Evolutionary conservation across 2,797 vertebrate genomes (phyloP).

Genomic region (Pipistrellus nathusii): DNA sequence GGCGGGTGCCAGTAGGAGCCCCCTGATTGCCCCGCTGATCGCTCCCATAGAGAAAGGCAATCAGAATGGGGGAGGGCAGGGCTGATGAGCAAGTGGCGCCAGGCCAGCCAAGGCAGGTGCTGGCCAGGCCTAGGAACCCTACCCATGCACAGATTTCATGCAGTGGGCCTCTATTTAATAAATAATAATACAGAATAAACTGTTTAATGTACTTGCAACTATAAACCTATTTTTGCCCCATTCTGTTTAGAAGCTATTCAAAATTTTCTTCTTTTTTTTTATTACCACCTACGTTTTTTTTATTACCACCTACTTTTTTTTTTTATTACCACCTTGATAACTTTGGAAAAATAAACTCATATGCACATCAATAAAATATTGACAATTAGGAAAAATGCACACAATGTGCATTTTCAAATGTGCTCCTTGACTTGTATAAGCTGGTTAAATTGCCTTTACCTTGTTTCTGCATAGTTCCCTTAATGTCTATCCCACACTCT

Average conservation of each 20-base stretch:
- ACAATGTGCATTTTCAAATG: background rate
- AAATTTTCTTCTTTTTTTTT: background rate
- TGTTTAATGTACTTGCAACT: background rate
- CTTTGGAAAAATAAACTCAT: background rate
- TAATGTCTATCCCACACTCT: background rate
- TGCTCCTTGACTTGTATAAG: background rate
- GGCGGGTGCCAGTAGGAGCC: too few relatives aligned
- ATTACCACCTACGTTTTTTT: background rate
- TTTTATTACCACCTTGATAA: background rate
- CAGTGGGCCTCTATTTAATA: background rate
- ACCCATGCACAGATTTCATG: too few relatives aligned
- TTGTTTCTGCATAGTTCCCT: background rate
- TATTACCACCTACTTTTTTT: background rate
- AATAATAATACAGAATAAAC: background rate
- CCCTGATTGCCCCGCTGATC: too few relatives aligned
- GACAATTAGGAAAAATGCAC: background rate
- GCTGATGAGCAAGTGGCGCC: too few relatives aligned
- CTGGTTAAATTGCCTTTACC: background rate
- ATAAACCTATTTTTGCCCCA: background rate
- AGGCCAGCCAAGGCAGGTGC: too few relatives aligned
- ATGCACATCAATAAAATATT: background rate
- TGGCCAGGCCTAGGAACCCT: too few relatives aligned
- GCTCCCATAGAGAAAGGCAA: too few relatives aligned
- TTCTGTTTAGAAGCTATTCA: background rate
- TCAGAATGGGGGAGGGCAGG: too few relatives aligned